Evolutionary conservation across 2,888 invertebrate genomes (phyloP), one percentile per base, ranked within the genome.

Genomic region (Tineola bisselliella): DNA sequence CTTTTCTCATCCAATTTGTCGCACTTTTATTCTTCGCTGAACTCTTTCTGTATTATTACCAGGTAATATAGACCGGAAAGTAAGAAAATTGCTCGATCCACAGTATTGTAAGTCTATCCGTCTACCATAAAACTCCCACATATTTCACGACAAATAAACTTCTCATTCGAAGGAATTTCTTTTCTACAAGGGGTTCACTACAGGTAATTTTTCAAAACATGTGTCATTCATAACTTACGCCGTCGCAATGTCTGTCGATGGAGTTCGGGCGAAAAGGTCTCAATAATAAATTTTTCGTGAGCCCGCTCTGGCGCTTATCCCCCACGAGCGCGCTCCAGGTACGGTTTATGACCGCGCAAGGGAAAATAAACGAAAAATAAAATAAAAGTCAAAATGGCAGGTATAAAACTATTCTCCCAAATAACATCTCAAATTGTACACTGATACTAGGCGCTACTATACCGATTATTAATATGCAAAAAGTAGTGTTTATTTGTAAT

Each of bases 141-240:
- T 83, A 84, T 86, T 84, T 84, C 82, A 84, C 76, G 84, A 84
- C 83, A 83, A 84, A 84, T 86, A 84, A 87, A 87, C 84, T 84
- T 84, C 84, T 81, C 79, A 80, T 83, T 81, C 77, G 71, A 79
- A 80, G 81, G 83, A 58, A 58, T 58, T 58, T 15, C 58, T 33
- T 58, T 25, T 33, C 33, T 58, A 58, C 58, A 56, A 8, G 19
- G 12, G 15, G 48, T 48, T 13, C 13, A 13, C 4, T 48, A 48
- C 81, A 82, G 84, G 86, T 83, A 84, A 87, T 87, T 86, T 87
- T 86, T 87, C 87, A 86, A 87, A 87, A 87, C 86, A 87, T 84
- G 83, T 86, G 86, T 87, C 86, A 86, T 87, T 87, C 86, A 86
- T 86, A 87, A 87, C 83, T 87, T 87, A 84, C 79, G 76, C 84